Evolutionary conservation across 2,888 invertebrate genomes (phyloP), one percentile per base, ranked within the genome.

Genomic region (Heliconius aoede): DNA sequence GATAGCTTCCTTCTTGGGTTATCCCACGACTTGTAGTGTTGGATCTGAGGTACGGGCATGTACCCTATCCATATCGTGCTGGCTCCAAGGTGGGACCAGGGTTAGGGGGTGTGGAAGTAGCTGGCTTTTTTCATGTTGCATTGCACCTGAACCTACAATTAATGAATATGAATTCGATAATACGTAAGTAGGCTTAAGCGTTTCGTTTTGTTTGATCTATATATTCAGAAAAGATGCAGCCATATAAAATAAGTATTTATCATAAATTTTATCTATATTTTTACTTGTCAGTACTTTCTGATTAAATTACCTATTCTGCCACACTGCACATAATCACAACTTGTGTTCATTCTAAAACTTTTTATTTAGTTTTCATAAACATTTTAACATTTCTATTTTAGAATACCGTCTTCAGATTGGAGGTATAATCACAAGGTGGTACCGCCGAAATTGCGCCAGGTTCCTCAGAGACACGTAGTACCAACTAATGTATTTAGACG

Each of bases 91-190:
- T 0, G 97, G 97, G 21, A 94, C 94, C 58, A 95, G 96, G 84
- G 95, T 95, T 60, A 90, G 95, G 36, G 96, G 96, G 30, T 97
- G 97, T 81, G 96, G 96, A 1, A 95, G 95, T 67, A 95, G 95
- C 85, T 97, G 96, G 96, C 90, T 97, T 67, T 96, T 97, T 83
- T 96, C 97, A 0, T 97, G 97, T 89, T 97, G 97, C 83, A 85
- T 88, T 0, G 82, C 84, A 0, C 81, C 85, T 11, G 87, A 89
- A 3, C 81, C 84, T 0, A 81, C 76, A 13, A 84, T 82, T 2
- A 85, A 88, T 61, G 85, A 84, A 0, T 79, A 88, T 58, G 85
- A 84, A 1, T 79, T 86, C 76, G 90, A 92, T 79, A 91, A 92
- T 75, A 90, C 88, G 93, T 94, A 78, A 78, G 78, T 72, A 24